Evolutionary conservation across 2,797 vertebrate species (phyloP).

Genomic region (Pterois miles): DNA sequence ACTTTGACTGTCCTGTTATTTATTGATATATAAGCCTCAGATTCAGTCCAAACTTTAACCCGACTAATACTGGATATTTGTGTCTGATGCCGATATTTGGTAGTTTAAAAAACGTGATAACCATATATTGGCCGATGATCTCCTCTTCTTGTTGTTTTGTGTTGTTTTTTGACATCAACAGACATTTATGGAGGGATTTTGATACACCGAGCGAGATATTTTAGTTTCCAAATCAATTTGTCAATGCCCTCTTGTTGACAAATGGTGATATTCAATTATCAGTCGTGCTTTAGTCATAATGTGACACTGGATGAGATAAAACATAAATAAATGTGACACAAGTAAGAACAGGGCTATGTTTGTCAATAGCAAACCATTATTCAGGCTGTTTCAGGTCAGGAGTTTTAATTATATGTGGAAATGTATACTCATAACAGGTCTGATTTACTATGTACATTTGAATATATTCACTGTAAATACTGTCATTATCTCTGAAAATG

Average conservation of each 20-base stretch:
- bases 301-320: not conserved
- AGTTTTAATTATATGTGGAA: not conserved
- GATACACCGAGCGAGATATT: not conserved
- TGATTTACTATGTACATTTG: not conserved
- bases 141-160: accelerated
- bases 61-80: not conserved
- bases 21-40: not conserved
- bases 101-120: not conserved
- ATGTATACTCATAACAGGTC: not conserved
- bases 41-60: not conserved
- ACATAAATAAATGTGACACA: not conserved
- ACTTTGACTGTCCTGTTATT: not conserved
- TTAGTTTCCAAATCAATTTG: not conserved
- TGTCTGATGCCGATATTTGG: not conserved
- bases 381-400: not conserved
- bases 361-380: not conserved
- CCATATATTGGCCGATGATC: not conserved
- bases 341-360: not conserved
- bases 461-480: not conserved
- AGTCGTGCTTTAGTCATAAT: not conserved
- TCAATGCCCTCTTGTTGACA: not conserved
- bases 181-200: not conserved
- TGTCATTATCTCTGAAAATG: not conserved
- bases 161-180: not conserved
- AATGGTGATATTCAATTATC: not conserved